These are phyloP conservation scores for Bicyclus anynana DNA, from an alignment of 1,140 invertebrate species.

Conservation along the genomic window DNA sequence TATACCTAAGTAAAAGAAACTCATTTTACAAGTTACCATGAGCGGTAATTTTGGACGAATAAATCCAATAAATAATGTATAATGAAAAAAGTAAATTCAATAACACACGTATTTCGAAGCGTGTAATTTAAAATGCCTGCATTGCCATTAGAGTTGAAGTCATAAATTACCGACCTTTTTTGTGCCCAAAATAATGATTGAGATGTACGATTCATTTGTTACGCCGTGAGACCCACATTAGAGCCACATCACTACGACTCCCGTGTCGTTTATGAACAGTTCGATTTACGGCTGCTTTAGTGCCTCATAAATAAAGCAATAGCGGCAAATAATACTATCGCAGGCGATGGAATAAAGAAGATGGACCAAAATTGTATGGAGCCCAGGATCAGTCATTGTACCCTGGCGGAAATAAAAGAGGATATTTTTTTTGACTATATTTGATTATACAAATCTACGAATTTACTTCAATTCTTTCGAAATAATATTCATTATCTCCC, in stretches of 20 bases:
- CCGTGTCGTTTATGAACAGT: constrained; percentile 52
- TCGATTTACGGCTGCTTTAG: constrained; percentile 68
- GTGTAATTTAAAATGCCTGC: constrained; percentile 17
- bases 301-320: constrained; percentile 58
- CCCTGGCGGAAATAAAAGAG: no score
- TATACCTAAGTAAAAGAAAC: no score
- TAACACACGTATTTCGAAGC: constrained; percentile 1
- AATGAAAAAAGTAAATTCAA: neutral
- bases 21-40: neutral
- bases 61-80: neutral
- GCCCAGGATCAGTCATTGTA: no score
- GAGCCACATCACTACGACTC: constrained; percentile 43
- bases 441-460: no score
- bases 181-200: constrained; percentile 28
- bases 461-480: no score
- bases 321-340: constrained; percentile 58
- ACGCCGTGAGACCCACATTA: constrained; percentile 54
- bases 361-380: no score
- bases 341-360: constrained; percentile 47
- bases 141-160: constrained; percentile 21
- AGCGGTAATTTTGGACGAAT: neutral
- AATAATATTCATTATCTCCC: no score
- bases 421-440: no score
- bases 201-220: constrained; percentile 44
- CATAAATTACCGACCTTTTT: constrained; percentile 27